Conservation (phyloP, 2,888 invertebrate species). For the Drosophila infuscata region DNA sequence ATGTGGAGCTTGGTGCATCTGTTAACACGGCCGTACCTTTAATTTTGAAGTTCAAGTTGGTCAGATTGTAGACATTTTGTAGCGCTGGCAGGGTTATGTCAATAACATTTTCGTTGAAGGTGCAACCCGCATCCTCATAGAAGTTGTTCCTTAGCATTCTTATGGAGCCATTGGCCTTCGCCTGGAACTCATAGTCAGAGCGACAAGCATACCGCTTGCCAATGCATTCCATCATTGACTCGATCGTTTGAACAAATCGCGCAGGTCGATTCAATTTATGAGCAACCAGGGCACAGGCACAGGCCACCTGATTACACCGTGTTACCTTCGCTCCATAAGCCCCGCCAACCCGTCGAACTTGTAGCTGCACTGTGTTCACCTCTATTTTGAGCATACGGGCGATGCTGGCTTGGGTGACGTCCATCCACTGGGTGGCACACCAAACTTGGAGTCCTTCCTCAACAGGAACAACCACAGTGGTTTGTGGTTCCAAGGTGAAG, state of each 20-base stretch:
- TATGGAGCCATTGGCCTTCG: conserved; percentile 88
- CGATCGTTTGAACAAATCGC: conserved; percentile 89
- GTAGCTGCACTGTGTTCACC: conserved; percentile 89
- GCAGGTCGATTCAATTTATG: conserved; percentile 87
- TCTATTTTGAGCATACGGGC: conserved; percentile 85
- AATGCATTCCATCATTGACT: conserved; percentile 89
- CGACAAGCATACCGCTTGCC: conserved; percentile 89
- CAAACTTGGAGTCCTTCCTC: conserved; percentile 90
- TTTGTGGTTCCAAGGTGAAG: conserved; percentile 91
- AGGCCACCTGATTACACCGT: conserved; percentile 87
- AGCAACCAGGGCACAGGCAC: conserved; percentile 90
- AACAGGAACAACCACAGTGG: conserved; percentile 88
- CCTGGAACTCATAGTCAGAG: conserved; percentile 88
- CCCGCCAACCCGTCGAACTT: conserved; percentile 91
- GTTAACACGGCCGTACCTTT: conserved; percentile 88
- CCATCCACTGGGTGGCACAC: conserved; percentile 88
- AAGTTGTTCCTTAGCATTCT: conserved; percentile 87
- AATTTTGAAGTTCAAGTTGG: conserved; percentile 87
- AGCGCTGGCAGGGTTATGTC: conserved; percentile 71
- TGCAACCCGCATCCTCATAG: conserved; percentile 87
- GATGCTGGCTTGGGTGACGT: conserved; percentile 87
- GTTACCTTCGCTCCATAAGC: conserved; percentile 92
- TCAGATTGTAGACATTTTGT: conserved; percentile 88
- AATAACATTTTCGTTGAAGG: conserved; percentile 86
- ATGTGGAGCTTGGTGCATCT: conserved; percentile 89